Base-by-base conservation (phyloP, 2,888 invertebrate species). In the Eupithecia dodoneata region DNA sequence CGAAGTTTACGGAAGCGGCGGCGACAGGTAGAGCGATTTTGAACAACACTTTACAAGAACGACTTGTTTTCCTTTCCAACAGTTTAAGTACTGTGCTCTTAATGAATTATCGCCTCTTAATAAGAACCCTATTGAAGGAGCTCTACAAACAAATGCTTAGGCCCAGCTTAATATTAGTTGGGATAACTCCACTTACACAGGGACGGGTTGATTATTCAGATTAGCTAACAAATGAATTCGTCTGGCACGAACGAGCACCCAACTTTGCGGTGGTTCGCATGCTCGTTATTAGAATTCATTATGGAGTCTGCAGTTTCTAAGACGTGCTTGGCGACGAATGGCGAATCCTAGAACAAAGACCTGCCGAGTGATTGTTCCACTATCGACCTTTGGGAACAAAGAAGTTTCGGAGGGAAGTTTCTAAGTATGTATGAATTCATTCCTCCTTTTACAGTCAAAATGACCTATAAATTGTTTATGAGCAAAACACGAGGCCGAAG, bases 341-440 rank as follows among this genome's bases (percentile, higher is more conserved):
- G 82, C 71, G 81, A 85, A 84, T 85, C 76, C 75, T 83, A 83
- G 83, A 86, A 87, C 88, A 89, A 89, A 86, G 87, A 81, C 65
- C 65, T 73, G 79, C 81, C 79, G 67, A 79, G 80, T 79, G 77
- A 85, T 86, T 86, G 84, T 85, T 84, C 84, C 66, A 44, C 75
- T 77, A 78, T 69, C 81, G 67, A 79, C 73, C 81, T 80, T 71
- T 73, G 42, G 44, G 71, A 85, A 83, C 85, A 87, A 87, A 84
- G 83, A 86, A 85, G 76, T 85, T 86, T 82, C 70, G 80, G 80
- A 52, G 59, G 77, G 71, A 85, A 83, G 81, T 87, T 85, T 79
- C 72, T 49, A 15, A 45, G 18, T 82, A 82, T 82, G 81, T 82
- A 83, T 81, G 79, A 81, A 84, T 85, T 81, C 81, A 80, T 82